Evolutionary conservation across 2,797 vertebrate species (phyloP), one percentile per base, ranked within the genome.

Genomic region (Enoplosus armatus): DNA sequence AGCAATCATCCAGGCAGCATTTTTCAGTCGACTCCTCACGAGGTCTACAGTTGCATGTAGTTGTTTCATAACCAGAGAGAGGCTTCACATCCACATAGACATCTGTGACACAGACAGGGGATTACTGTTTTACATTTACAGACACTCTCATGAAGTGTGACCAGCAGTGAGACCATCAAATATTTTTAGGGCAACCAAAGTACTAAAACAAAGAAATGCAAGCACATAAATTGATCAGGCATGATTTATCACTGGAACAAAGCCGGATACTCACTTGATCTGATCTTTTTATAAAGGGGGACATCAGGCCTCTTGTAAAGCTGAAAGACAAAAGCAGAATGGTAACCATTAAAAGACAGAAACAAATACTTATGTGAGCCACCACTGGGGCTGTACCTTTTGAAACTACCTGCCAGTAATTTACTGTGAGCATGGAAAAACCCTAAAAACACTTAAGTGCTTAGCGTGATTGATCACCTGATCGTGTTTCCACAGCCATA

Each of bases 401-500:
- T 48, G 2, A 66, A 68, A 76, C 18, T n/a, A 48, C 18, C 3
- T 1, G 2, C 39, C 29, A 76, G 22, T 48, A 15, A 68, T 55
- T 81, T 39, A 61, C 14, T 59, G 2, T 3, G 10, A 62, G 12
- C 16, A 48, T 24, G 39, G 31, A 71, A 80, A 90, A 82, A 18
- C 18, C 48, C 39, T 18, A 39, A 70, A 71, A 83, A 75, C 26
- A 43, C 9, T 45, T 33, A 3, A 59, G 8, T 59, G 37, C 24
- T 69, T 2, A 31, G 73, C 37, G 26, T 78, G 74, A 92, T 33
- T 72, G 29, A 84, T 89, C 95, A 99, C 98, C 98, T 99, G 98
- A 94, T 99, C 98, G 59, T 99, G 98, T 95, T 99, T 99, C 98
- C 98, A 99, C 92, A 99, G 97, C 98, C 98, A 99, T 87, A 99